Percentiles rank a stretch among this genome's conserved stretches.
Conservation (phyloP, 1,140 invertebrate genomes). For the Drosophila rhopaloa region DNA sequence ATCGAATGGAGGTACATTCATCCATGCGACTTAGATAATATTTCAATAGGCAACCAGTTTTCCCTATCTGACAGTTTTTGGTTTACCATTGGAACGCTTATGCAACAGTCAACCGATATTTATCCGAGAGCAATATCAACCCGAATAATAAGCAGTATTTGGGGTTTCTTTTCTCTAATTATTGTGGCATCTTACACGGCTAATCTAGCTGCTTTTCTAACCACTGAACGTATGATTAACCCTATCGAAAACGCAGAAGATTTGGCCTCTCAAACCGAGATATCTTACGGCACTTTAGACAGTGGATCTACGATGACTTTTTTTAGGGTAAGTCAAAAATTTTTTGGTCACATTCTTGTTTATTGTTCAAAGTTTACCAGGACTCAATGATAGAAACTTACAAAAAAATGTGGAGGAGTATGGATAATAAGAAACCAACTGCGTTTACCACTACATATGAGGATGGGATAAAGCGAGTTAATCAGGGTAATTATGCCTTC, state of each 20-base stretch:
- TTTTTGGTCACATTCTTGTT: constrained; percentile 84
- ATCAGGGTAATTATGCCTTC: constrained; percentile 93
- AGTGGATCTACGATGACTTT: constrained; percentile 92
- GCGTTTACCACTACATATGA: constrained; percentile 91
- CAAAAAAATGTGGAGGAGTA: constrained; percentile 88
- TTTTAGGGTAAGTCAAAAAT: constrained; percentile 90
- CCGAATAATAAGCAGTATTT: constrained; percentile 96
- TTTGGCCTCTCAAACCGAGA: constrained; percentile 89
- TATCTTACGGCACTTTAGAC: constrained; percentile 92
- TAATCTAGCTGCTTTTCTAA: constrained; percentile 97
- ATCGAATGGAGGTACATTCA: constrained; percentile 96
- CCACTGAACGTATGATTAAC: constrained; percentile 93
- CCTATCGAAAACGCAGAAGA: constrained; percentile 95
- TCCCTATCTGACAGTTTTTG: constrained; percentile 91
- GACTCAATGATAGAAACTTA: constrained; percentile 89
- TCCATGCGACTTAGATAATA: constrained; percentile 92
- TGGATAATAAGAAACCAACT: constrained; percentile 89
- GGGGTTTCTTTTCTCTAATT: constrained; percentile 98
- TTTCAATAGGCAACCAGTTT: constrained; percentile 96
- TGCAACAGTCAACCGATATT: constrained; percentile 94
- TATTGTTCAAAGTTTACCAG: constrained; percentile 61
- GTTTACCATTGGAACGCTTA: constrained; percentile 95
- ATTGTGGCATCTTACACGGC: constrained; percentile 98
- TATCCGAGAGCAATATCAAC: constrained; percentile 96
- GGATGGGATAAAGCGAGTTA: constrained; percentile 93